Conservation (phyloP, 2,888 invertebrate species). For the Eucera pruinosa region DNA sequence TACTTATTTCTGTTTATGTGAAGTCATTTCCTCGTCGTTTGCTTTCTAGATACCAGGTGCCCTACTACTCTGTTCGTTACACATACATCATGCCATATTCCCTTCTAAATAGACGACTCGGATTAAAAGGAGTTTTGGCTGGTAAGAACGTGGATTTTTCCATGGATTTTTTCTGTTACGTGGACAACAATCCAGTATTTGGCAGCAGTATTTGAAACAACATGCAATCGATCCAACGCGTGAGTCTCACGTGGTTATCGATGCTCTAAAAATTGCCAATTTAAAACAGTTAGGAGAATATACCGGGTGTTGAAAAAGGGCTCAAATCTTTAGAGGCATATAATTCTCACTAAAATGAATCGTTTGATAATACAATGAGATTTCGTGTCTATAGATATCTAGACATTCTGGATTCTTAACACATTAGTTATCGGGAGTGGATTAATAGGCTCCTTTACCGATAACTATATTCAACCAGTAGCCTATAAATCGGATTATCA, state of each 20-base stretch:
- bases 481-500: too few species aligned
- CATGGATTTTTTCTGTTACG: constrained; percentile 4
- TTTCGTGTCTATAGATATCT: too few species aligned
- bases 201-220: constrained; percentile 32
- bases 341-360: too few species aligned
- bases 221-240: constrained; percentile 49
- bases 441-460: too few species aligned
- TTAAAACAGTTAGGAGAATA: constrained; percentile 40
- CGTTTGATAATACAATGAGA: too few species aligned
- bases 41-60: too few species aligned
- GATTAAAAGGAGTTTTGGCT: constrained; percentile 43
- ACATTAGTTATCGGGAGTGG: too few species aligned
- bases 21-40: too few species aligned
- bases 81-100: constrained; percentile 34
- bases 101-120: constrained; percentile 44
- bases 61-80: neutral
- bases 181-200: constrained; percentile 54
- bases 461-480: too few species aligned
- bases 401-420: too few species aligned
- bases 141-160: constrained; percentile 37
- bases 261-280: constrained; percentile 48
- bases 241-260: constrained; percentile 43
- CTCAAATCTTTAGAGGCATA: too few species aligned
- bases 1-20: too few species aligned
- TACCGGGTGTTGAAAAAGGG: neutral